Evolutionary conservation across 2,797 vertebrate species (phyloP).

Genomic region (Falco columbarius): DNA sequence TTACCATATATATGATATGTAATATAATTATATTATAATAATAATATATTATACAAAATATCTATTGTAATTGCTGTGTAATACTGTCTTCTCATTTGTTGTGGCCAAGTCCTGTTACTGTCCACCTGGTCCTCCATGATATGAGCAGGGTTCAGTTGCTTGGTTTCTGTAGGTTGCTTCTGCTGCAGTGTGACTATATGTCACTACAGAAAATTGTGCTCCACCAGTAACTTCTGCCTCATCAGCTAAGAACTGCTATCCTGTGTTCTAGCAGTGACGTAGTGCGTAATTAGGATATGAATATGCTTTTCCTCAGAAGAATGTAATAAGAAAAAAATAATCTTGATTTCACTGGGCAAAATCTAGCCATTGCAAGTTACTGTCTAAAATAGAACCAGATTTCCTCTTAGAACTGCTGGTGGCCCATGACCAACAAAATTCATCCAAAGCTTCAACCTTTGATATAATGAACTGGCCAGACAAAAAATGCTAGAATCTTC

Average conservation of each 20-base stretch:
- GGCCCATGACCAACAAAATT: not conserved
- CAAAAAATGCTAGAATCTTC: not conserved
- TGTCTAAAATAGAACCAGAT: not conserved
- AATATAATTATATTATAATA: no score
- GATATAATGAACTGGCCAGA: not conserved
- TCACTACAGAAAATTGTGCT: not conserved
- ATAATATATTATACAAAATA: no score
- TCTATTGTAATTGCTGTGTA: no score
- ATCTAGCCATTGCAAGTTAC: not conserved
- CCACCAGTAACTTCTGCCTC: not conserved
- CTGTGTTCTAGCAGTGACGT: not conserved
- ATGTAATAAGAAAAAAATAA: not conserved
- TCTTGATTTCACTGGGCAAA: not conserved
- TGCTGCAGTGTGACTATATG: not conserved
- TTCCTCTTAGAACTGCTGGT: not conserved
- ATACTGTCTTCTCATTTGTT: not conserved
- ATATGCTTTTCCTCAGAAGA: not conserved
- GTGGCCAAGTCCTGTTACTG: not conserved
- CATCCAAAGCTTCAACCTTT: not conserved
- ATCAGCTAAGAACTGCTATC: not conserved
- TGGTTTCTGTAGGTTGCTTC: not conserved
- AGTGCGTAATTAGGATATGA: not conserved
- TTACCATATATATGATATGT: no score
- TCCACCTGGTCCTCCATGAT: not conserved
- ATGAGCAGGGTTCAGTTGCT: not conserved